Evolutionary conservation across 2,888 invertebrate species (phyloP).

Genomic region (Drosophila longiperda): DNA sequence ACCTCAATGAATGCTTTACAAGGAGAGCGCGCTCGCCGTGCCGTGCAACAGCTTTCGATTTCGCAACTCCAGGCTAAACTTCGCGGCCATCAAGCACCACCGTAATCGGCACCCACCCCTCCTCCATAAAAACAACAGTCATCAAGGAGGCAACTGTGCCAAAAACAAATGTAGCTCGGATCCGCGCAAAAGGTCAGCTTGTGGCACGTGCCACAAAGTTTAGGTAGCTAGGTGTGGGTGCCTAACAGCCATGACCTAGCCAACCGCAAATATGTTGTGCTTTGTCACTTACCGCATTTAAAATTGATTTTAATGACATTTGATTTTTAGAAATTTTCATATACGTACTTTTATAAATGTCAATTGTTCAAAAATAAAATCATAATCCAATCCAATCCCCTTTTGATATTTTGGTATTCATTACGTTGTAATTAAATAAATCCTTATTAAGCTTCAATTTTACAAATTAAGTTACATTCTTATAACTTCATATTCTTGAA

Average conservation of each 20-base stretch:
- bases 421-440: background rate
- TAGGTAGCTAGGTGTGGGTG: slow-evolving; percentile 14
- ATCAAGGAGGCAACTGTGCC: slow-evolving; percentile 18
- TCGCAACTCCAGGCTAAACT: slow-evolving; percentile 50
- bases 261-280: slow-evolving; percentile 43
- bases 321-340: background rate
- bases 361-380: background rate
- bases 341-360: background rate
- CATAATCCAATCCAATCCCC: background rate
- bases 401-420: background rate
- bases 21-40: slow-evolving; percentile 24
- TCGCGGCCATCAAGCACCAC: slow-evolving; percentile 12
- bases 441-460: background rate
- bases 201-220: slow-evolving; percentile 29
- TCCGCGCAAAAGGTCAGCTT: slow-evolving; percentile 37
- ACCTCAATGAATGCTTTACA: slow-evolving; percentile 35
- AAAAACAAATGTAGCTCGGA: slow-evolving; percentile 21
- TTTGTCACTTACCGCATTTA: slow-evolving; percentile 1
- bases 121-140: background rate
- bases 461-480: background rate
- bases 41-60: slow-evolving; percentile 61
- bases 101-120: background rate
- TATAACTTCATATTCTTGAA: background rate
- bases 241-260: slow-evolving; percentile 53
- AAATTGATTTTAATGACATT: background rate